A percentile compares a stretch with the other conserved stretches of the same genome.
Conservation (phyloP, 2,888 invertebrate genomes). For the Phragmatobia fuliginosa region DNA sequence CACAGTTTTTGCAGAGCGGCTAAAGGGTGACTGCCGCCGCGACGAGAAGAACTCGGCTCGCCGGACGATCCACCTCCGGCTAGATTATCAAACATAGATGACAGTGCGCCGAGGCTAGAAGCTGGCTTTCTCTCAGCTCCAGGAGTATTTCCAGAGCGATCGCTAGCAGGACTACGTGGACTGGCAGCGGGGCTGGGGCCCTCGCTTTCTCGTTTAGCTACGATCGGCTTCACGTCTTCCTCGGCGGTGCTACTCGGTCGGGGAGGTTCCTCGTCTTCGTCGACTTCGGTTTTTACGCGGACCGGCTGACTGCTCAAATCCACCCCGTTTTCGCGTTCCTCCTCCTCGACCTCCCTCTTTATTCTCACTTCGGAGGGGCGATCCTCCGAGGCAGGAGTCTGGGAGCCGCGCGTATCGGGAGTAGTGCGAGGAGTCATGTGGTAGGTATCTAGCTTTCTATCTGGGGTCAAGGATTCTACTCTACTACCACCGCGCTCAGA, state of each 20-base stretch:
- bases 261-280: constrained; percentile 87
- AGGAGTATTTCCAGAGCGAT: constrained; percentile 91
- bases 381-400: constrained; percentile 87
- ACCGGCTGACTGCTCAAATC: constrained; percentile 80
- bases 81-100: constrained; percentile 96
- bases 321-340: constrained; percentile 82
- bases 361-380: constrained; percentile 87
- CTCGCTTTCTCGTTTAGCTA: constrained; percentile 84
- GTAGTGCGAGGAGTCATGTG: constrained; percentile 90
- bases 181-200: constrained; percentile 87
- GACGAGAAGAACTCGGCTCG: constrained; percentile 87
- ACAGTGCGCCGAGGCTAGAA: constrained; percentile 93
- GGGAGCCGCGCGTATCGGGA: constrained; percentile 88
- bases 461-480: constrained; percentile 93
- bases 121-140: constrained; percentile 88
- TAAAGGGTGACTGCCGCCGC: constrained; percentile 94
- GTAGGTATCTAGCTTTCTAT: constrained; percentile 90
- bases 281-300: constrained; percentile 88
- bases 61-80: constrained; percentile 86
- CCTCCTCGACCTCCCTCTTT: constrained; percentile 86
- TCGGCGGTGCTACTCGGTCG: constrained; percentile 74
- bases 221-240: constrained; percentile 73
- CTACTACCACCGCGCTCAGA: constrained; percentile 93
- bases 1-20: constrained; percentile 98
- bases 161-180: constrained; percentile 92